A percentile compares a stretch with the other conserved stretches of the same genome.
phyloP scores from a whole-genome alignment of 2,113 vertebrate species.

The Mionectes macconnelli region DNA sequence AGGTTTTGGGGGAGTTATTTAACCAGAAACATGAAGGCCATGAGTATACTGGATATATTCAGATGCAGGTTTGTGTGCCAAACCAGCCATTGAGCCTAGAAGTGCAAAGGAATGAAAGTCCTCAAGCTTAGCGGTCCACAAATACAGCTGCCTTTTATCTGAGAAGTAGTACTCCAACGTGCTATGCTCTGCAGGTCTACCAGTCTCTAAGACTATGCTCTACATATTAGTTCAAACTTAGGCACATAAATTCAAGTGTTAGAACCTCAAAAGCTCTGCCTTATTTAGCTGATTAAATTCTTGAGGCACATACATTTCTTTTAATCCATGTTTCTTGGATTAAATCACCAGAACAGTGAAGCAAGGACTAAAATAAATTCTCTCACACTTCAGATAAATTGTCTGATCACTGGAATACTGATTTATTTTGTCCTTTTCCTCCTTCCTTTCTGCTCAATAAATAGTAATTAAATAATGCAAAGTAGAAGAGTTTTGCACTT shows the following conservation, averaged over 20 bases:
- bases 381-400: not conserved
- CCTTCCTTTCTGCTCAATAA: not conserved
- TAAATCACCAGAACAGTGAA: not conserved
- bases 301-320: not conserved
- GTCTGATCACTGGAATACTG: not conserved
- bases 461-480: not conserved
- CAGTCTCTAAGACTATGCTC: not conserved
- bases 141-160: not conserved
- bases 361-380: not conserved
- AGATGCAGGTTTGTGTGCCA: not conserved
- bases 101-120: not conserved
- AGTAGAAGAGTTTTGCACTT: not conserved
- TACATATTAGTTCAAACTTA: not conserved
- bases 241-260: not conserved
- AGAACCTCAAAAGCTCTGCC: not conserved
- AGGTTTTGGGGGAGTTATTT: not conserved
- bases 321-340: not conserved
- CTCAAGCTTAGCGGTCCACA: not conserved
- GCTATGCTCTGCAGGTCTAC: not conserved
- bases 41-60: not conserved
- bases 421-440: not conserved
- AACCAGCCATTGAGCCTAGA: not conserved
- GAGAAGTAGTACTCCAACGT: not conserved
- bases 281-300: not conserved
- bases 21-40: not conserved